Percentiles rank a stretch among this genome's conserved stretches.
Evolutionary conservation across 64 coral and sea anemone species (phyloP).

Genomic region (Dendrophyllia cribrosa): DNA sequence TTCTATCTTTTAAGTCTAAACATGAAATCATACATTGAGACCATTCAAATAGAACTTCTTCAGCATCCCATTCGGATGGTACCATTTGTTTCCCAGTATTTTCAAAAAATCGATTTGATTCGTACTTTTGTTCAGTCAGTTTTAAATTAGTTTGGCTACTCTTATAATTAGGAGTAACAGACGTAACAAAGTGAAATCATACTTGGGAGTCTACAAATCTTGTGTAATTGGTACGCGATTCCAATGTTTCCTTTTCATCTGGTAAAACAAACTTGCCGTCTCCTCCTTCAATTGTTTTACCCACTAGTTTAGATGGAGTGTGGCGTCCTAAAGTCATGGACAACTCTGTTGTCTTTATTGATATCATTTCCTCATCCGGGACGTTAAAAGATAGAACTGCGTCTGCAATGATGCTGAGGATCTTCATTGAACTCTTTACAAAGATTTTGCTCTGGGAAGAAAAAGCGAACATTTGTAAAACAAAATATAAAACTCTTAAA

Average conservation of each 20-base stretch:
- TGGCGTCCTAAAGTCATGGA: slow-evolving; percentile 26
- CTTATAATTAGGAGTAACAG: too few species aligned
- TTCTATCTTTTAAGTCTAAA: too few species aligned
- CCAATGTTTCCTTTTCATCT: neutral
- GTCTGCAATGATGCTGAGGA: neutral
- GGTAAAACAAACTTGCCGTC: slow-evolving; percentile 18
- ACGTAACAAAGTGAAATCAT: neutral
- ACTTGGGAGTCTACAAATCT: slow-evolving; percentile 22
- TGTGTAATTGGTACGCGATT: neutral
- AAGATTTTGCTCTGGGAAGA: neutral
- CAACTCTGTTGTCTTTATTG: neutral
- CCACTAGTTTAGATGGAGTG: neutral
- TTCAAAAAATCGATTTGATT: too few species aligned
- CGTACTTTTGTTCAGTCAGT: too few species aligned
- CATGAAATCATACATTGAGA: too few species aligned
- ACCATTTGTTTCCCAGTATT: too few species aligned
- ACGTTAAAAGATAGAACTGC: slow-evolving; percentile 6
- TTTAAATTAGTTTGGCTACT: too few species aligned
- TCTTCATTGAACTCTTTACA: neutral
- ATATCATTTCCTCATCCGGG: neutral
- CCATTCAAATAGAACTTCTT: too few species aligned
- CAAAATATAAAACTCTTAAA: too few species aligned
- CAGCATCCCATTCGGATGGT: too few species aligned
- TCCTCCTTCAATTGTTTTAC: neutral
- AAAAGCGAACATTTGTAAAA: neutral